Base-by-base conservation (phyloP, 2,797 vertebrate genomes). In the Pygocentrus nattereri region DNA sequence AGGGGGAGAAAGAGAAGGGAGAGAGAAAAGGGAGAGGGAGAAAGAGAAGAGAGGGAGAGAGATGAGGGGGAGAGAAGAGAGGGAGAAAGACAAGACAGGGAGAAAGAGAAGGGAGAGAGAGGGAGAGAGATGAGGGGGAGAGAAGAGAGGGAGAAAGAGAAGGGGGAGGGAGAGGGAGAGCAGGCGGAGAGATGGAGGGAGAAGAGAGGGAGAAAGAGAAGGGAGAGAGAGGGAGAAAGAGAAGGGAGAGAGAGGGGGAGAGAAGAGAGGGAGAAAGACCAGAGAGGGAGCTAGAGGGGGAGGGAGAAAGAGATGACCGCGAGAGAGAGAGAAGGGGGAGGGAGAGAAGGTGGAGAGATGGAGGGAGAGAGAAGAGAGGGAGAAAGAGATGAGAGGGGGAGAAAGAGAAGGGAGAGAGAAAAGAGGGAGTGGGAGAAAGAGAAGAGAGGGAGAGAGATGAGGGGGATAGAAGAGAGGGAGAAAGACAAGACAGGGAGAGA, bases 121-220 rank as follows among this genome's bases (percentile, higher is more conserved):
- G 5, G 31, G 18, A 62, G 16, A 74, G 30, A 74, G 18, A 41
- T 56, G n/a, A 34, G 5, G 41, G n/a, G 74, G 2, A 41, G 18
- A 65, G 71, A 71, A n/a, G n/a, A n/a, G 78, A 71, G 34, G 78
- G 38, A 72, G 13, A 75, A 41, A 10, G 76, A 13, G 41, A 31
- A 18, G 2, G 47, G 6, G 18, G 44, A 75, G 71, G 54, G 68
- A 72, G 5, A 31, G 18, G 62, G 16, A 74, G 30, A 74, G 18
- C n/a, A n/a, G n/a, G n/a, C n/a, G n/a, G n/a, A n/a, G n/a, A n/a
- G n/a, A n/a, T n/a, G n/a, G n/a, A n/a, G n/a, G n/a, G n/a, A n/a
- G n/a, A n/a, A n/a, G n/a, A n/a, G 41, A 56, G n/a, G 34, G 5
- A 41, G n/a, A 74, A 2, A 41, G 18, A 65, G 71, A 71, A n/a